phyloP scores from a whole-genome alignment of 2,888 invertebrate species.

The Polyommatus icarus region DNA sequence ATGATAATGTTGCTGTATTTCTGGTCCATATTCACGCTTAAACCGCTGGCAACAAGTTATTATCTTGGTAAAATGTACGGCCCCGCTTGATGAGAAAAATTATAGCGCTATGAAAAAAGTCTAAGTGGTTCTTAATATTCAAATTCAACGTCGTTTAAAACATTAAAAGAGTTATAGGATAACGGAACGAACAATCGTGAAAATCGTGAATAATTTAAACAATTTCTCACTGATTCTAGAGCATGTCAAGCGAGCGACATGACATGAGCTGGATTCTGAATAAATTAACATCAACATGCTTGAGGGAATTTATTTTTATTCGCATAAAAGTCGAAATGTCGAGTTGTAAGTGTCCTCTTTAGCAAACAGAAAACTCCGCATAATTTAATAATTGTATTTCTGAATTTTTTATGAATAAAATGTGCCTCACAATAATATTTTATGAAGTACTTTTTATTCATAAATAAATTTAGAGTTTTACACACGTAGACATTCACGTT shows the following conservation, averaged over 20 bases:
- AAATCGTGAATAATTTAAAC: background rate
- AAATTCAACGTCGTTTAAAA: too few species aligned
- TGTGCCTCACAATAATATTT: background rate
- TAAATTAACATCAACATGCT: background rate
- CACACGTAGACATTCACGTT: background rate
- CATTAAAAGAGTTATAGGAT: background rate
- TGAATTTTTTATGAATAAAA: too few species aligned
- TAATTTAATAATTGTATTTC: background rate
- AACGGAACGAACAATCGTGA: background rate
- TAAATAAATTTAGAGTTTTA: background rate
- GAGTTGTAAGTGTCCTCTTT: background rate
- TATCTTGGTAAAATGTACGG: too few species aligned
- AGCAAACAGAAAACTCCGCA: background rate
- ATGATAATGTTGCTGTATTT: too few species aligned
- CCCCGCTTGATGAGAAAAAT: too few species aligned
- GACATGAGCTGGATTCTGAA: constrained; percentile 6
- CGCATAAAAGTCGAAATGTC: background rate
- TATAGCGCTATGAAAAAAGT: too few species aligned
- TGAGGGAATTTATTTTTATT: background rate
- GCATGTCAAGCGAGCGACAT: constrained; percentile 9
- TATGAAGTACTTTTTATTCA: background rate
- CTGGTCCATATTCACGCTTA: too few species aligned
- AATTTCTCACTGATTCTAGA: background rate
- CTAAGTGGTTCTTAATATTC: too few species aligned
- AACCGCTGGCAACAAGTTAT: too few species aligned